A percentile compares a stretch with the other conserved stretches of the same genome.
Conservation (phyloP, 1,140 invertebrate genomes). For the Leptinotarsa undecemlineata region DNA sequence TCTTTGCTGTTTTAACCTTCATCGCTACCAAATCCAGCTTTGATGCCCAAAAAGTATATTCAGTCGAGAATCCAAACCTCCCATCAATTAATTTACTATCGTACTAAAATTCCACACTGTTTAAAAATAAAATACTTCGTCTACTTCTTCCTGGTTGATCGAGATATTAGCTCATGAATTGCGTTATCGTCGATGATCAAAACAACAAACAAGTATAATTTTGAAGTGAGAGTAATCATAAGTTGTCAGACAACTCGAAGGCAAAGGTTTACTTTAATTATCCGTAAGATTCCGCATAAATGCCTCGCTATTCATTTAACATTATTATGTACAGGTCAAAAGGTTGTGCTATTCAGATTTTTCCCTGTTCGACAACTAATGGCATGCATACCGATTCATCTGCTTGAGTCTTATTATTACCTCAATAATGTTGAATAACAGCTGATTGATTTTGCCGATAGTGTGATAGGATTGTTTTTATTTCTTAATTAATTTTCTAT, state of each 20-base stretch:
- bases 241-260: not conserved
- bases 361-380: conserved; percentile 9
- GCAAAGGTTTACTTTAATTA: conserved; percentile 1
- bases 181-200: not conserved
- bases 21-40: too few species aligned
- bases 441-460: conserved; percentile 17
- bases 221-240: conserved; percentile 3
- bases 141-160: not conserved
- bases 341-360: conserved; percentile 10
- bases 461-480: conserved; percentile 16
- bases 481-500: conserved; percentile 18
- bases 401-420: conserved; percentile 13
- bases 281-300: not conserved
- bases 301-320: not conserved
- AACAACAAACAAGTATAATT: conserved; percentile 3
- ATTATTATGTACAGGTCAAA: conserved; percentile 12
- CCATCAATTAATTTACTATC: too few species aligned
- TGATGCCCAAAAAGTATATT: too few species aligned
- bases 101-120: too few species aligned
- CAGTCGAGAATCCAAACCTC: too few species aligned
- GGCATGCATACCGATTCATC: not conserved
- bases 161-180: not conserved
- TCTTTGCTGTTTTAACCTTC: too few species aligned
- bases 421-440: conserved; percentile 13
- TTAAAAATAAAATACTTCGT: too few species aligned